Percentiles rank a stretch among this genome's conserved stretches.
Conservation (phyloP, 2,113 vertebrate genomes). For the Semnornis frantzii region DNA sequence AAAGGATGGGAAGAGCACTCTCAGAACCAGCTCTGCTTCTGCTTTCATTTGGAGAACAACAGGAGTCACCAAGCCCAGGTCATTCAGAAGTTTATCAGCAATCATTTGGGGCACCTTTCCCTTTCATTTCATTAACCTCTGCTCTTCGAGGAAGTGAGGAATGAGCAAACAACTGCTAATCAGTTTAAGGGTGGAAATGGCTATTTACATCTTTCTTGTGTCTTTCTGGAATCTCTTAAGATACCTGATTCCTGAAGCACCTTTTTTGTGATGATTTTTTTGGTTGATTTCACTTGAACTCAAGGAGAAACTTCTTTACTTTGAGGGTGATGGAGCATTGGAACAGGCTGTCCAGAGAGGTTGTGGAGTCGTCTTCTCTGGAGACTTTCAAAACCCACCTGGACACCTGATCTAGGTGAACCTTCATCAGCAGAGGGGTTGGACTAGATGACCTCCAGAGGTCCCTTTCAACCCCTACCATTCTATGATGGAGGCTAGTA, state of each 20-base stretch:
- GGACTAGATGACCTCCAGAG: too few relatives aligned
- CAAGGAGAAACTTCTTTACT: too few relatives aligned
- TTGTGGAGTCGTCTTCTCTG: too few relatives aligned
- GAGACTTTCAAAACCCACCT: too few relatives aligned
- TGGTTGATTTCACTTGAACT: too few relatives aligned
- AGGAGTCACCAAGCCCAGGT: conserved; percentile 25
- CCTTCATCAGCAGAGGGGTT: too few relatives aligned
- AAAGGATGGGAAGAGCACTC: neutral
- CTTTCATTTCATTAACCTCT: conserved; percentile 25
- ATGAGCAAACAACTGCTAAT: neutral
- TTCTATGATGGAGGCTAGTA: neutral
- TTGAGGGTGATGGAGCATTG: too few relatives aligned
- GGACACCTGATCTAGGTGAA: too few relatives aligned
- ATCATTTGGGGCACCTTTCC: neutral
- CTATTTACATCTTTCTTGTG: neutral
- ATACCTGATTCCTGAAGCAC: neutral
- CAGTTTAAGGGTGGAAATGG: neutral
- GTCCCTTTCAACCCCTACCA: too few relatives aligned
- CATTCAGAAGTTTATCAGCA: conserved; percentile 4
- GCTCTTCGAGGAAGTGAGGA: neutral
- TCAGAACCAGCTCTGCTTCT: neutral
- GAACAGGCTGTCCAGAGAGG: too few relatives aligned
- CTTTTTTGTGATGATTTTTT: neutral
- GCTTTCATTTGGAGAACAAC: conserved; percentile 16
- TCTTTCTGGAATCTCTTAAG: neutral